Conservation (phyloP, 2,888 invertebrate species). For the Drosophila neonasuta region DNA sequence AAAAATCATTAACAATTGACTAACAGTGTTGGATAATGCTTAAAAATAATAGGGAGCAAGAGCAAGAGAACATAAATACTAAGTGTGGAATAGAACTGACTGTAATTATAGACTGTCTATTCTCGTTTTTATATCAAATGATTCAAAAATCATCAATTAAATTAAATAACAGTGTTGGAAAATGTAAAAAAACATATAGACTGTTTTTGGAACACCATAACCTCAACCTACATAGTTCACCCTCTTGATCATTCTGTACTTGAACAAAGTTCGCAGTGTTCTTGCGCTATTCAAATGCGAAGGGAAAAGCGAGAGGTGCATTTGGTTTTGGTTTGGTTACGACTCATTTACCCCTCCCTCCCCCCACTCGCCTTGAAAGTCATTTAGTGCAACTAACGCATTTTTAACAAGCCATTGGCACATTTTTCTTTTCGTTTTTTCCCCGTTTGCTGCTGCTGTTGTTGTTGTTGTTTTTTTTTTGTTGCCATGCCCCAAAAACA, state of each 20-base stretch:
- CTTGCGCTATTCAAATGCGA: neutral
- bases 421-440: slow-evolving; percentile 21
- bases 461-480: neutral
- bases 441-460: neutral
- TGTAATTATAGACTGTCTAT: no score
- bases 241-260: neutral
- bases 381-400: slow-evolving; percentile 44
- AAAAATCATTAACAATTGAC: no score
- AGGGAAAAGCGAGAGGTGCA: neutral
- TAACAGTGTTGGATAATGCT: no score
- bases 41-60: no score
- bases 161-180: no score
- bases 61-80: no score
- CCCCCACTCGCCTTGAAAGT: neutral
- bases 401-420: slow-evolving; percentile 50
- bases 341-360: neutral
- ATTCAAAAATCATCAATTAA: no score
- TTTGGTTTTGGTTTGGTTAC: neutral
- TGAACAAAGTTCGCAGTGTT: neutral
- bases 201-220: no score
- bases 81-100: no score
- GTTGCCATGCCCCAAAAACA: slow-evolving; percentile 51
- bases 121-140: no score
- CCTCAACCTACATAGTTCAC: no score
- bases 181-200: no score